A percentile compares a stretch with the other conserved stretches of the same genome.
These are phyloP conservation scores for Danio choprae DNA, from an alignment of 2,797 vertebrate genomes.

Conservation along the genomic window DNA sequence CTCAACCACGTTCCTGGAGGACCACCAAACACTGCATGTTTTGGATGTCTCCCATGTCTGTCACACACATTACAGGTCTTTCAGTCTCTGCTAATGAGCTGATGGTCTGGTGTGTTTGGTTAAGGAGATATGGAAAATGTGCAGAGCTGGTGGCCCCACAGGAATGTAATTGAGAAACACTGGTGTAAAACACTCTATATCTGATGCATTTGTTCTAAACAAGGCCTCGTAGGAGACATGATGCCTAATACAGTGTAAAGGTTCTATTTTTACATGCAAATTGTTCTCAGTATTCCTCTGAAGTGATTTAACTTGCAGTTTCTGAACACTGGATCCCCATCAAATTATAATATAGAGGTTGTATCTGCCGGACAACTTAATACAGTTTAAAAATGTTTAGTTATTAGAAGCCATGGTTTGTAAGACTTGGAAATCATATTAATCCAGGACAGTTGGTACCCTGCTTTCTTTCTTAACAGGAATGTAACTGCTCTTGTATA, in stretches of 20 bases:
- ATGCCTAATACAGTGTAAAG: not conserved
- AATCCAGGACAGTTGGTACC: not conserved
- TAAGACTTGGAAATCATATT: not conserved
- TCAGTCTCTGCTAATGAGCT: no score
- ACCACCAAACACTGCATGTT: no score
- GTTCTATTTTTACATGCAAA: not conserved
- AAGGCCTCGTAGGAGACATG: not conserved
- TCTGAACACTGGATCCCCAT: not conserved
- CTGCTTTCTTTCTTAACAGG: not conserved
- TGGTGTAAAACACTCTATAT: not conserved
- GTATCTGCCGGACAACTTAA: not conserved
- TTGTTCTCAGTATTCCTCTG: not conserved
- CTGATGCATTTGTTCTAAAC: constrained; percentile 6
- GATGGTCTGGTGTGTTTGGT: no score
- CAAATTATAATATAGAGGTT: not conserved
- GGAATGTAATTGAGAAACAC: no score
- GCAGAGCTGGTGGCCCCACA: no score
- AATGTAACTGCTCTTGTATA: constrained; percentile 56
- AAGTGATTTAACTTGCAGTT: not conserved
- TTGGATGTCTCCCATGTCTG: no score
- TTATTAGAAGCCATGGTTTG: not conserved
- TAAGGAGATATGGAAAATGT: no score
- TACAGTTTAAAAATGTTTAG: not conserved
- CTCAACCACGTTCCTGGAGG: no score
- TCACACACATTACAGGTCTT: no score